Conservation (phyloP, 64 coral and sea anemone genomes). For the Catalaphyllia jardinei region DNA sequence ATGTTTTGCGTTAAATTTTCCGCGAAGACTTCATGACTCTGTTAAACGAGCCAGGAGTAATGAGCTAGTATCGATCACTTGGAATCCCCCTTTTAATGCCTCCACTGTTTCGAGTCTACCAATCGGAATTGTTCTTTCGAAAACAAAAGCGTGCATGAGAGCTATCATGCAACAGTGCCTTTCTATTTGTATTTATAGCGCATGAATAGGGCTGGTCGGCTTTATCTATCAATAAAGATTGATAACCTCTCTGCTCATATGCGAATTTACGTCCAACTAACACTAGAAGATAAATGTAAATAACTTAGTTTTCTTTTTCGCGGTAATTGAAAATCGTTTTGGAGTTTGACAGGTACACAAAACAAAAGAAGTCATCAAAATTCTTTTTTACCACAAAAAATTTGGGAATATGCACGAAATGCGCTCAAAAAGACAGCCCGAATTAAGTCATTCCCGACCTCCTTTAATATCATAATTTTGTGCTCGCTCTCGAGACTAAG, state of each 20-base stretch:
- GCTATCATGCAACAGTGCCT: not conserved
- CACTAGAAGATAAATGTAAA: not conserved
- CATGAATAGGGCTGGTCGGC: not conserved
- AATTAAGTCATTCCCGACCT: not conserved
- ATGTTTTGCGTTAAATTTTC: not conserved
- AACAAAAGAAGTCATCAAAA: not conserved
- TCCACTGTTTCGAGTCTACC: not conserved
- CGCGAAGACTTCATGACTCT: not conserved
- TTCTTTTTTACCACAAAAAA: not conserved
- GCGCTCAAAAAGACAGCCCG: not conserved
- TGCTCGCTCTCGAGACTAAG: not conserved
- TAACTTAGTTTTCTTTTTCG: slow-evolving; percentile 1
- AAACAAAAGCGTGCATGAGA: slow-evolving; percentile 6
- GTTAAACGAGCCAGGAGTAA: not conserved
- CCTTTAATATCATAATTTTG: not conserved
- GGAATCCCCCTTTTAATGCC: not conserved
- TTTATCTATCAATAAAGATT: slow-evolving; percentile 15
- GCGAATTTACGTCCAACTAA: slow-evolving; percentile 1
- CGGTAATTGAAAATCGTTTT: slow-evolving; percentile 16
- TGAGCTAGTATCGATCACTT: not conserved
- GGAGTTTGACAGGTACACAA: not conserved
- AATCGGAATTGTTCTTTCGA: slow-evolving; percentile 7
- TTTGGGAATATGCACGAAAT: not conserved
- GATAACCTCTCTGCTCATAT: not conserved
- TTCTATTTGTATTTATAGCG: not conserved